Evolutionary conservation across 2,888 invertebrate species (phyloP).

Genomic region (Apamea anceps): DNA sequence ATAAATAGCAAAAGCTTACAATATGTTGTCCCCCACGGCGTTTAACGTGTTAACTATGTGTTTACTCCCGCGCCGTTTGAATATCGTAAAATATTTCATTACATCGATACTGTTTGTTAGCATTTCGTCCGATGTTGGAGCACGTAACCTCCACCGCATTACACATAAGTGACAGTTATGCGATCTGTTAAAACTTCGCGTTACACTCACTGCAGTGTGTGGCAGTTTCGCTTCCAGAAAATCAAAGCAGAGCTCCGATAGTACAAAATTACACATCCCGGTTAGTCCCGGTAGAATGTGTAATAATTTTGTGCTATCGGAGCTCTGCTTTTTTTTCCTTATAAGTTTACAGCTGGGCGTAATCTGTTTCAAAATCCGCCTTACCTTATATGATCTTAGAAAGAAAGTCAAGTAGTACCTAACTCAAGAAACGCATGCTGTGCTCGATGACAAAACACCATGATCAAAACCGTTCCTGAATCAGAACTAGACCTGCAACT

Average conservation of each 20-base stretch:
- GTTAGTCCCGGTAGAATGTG: too few species aligned
- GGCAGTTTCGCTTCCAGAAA: background rate
- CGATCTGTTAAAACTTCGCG: background rate
- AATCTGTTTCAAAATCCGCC: background rate
- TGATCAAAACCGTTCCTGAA: background rate
- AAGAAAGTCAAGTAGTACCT: background rate
- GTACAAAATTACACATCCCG: too few species aligned
- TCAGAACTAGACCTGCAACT: background rate
- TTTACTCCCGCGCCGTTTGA: slow-evolving; percentile 36
- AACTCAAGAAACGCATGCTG: background rate
- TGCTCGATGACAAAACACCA: background rate
- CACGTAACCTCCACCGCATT: slow-evolving; percentile 34
- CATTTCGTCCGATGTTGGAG: background rate
- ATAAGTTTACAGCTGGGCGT: background rate
- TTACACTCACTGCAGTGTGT: background rate
- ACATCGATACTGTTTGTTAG: slow-evolving; percentile 14
- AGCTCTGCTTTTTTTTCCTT: too few species aligned
- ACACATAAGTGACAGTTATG: slow-evolving; percentile 43
- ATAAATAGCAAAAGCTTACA: too few species aligned
- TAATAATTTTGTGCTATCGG: too few species aligned
- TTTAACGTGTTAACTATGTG: too few species aligned
- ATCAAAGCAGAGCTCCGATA: background rate
- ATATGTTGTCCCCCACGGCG: too few species aligned
- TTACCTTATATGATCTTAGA: background rate
- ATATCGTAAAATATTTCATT: slow-evolving; percentile 27